These are phyloP conservation scores for Archocentrus centrarchus DNA, from an alignment of 2,113 vertebrate genomes.

Conservation along the genomic window DNA sequence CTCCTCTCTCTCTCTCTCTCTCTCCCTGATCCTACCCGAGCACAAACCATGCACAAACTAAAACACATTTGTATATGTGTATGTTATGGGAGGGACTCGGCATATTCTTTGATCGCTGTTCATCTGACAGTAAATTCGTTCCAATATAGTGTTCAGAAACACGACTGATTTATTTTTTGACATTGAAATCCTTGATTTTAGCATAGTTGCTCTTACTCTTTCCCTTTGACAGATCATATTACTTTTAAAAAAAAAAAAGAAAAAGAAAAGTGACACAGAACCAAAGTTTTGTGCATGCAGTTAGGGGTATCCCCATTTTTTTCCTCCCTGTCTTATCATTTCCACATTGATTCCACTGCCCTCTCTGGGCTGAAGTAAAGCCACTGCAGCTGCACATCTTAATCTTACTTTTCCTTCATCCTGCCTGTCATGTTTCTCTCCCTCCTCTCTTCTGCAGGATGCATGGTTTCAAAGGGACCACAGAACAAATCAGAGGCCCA, in stretches of 20 bases:
- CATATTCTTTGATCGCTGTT: conserved; percentile 58
- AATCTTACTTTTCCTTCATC: conserved; percentile 54
- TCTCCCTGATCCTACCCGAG: conserved; percentile 26
- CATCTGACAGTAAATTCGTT: conserved; percentile 17
- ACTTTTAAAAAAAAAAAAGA: not conserved
- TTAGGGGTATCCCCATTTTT: not conserved
- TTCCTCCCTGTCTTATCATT: conserved; percentile 40
- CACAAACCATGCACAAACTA: conserved; percentile 70
- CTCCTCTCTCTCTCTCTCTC: conserved; percentile 10
- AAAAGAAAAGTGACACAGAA: conserved; percentile 1
- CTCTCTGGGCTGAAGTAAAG: conserved; percentile 55
- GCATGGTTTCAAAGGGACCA: conserved; percentile 77
- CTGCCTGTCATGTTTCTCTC: conserved; percentile 61
- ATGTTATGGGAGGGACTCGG: conserved; percentile 35
- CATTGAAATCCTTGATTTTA: conserved; percentile 24
- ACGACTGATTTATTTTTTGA: conserved; percentile 31
- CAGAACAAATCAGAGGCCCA: conserved; percentile 77
- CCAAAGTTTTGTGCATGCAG: not conserved
- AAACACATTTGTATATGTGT: conserved; percentile 65
- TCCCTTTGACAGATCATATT: conserved; percentile 31
- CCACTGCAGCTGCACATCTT: conserved; percentile 65
- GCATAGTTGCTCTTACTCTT: not conserved
- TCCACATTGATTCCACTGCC: conserved; percentile 58
- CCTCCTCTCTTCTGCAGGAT: conserved; percentile 56
- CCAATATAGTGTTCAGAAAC: conserved; percentile 20